Percentiles rank a stretch among this genome's conserved stretches.
Conservation (phyloP, 64 coral and sea anemone species). For the Stylophora pistillata region DNA sequence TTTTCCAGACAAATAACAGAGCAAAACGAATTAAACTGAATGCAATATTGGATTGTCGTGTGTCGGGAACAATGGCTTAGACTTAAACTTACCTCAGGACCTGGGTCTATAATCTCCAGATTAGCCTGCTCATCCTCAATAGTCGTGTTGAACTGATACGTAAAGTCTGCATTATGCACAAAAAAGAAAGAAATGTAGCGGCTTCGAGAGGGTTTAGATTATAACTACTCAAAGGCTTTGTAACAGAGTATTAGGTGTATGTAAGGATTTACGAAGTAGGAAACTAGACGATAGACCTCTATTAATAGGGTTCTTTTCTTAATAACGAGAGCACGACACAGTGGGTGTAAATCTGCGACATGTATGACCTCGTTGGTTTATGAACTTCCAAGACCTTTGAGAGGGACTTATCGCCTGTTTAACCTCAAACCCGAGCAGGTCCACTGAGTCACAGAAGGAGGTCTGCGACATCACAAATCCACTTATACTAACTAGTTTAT, state of each 20-base stretch:
- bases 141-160: constrained; percentile 49
- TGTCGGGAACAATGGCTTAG: neutral
- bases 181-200: neutral
- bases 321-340: too few relatives aligned
- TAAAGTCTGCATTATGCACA: constrained; percentile 40
- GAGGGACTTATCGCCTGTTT: too few relatives aligned
- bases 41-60: too few relatives aligned
- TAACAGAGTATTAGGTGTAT: neutral
- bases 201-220: neutral
- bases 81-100: constrained; percentile 36
- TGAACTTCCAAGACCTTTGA: too few relatives aligned
- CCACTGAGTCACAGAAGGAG: too few relatives aligned
- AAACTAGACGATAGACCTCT: neutral
- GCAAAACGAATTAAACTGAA: neutral
- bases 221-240: neutral
- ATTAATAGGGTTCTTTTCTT: too few relatives aligned
- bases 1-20: neutral
- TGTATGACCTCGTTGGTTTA: too few relatives aligned
- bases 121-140: constrained; percentile 72
- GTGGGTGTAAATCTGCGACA: too few relatives aligned
- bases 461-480: too few relatives aligned
- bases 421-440: too few relatives aligned
- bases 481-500: neutral
- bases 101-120: constrained; percentile 62
- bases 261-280: neutral